These are phyloP conservation scores for Chamaetylas fuelleborni DNA, from an alignment of 2,113 vertebrate genomes.

Conservation along the genomic window DNA sequence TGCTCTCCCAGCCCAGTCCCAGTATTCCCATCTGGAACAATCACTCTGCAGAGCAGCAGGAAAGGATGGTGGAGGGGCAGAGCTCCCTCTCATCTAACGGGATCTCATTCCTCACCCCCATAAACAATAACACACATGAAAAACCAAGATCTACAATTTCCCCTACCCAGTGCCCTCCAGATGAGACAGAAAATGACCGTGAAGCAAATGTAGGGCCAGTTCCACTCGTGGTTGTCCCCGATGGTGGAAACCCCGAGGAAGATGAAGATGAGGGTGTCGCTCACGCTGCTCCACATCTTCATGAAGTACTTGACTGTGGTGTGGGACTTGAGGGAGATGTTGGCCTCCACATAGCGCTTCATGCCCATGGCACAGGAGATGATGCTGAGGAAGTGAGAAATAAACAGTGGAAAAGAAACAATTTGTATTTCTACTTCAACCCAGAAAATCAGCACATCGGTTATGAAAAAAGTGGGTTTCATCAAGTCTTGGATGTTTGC, in stretches of 20 bases:
- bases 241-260: conserved; percentile 84
- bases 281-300: conserved; percentile 87
- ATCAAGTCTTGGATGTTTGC: background rate
- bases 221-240: conserved; percentile 82
- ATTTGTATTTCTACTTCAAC: background rate
- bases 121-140: background rate
- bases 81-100: background rate
- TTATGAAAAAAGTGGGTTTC: background rate
- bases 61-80: background rate
- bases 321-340: conserved; percentile 83
- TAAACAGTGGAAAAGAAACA: background rate
- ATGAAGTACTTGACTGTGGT: conserved; percentile 85
- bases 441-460: background rate
- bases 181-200: conserved; percentile 81
- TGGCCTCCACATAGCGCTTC: conserved; percentile 77
- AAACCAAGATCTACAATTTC: background rate
- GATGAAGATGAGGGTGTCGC: conserved; percentile 84
- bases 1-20: background rate
- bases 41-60: rapidly evolving
- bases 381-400: conserved; percentile 64
- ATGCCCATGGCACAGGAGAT: conserved; percentile 83
- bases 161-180: conserved; percentile 79
- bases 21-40: background rate
- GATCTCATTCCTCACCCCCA: background rate
- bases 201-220: conserved; percentile 81